Base-by-base conservation (phyloP, 2,888 invertebrate genomes). In the Andrena flavipes region DNA sequence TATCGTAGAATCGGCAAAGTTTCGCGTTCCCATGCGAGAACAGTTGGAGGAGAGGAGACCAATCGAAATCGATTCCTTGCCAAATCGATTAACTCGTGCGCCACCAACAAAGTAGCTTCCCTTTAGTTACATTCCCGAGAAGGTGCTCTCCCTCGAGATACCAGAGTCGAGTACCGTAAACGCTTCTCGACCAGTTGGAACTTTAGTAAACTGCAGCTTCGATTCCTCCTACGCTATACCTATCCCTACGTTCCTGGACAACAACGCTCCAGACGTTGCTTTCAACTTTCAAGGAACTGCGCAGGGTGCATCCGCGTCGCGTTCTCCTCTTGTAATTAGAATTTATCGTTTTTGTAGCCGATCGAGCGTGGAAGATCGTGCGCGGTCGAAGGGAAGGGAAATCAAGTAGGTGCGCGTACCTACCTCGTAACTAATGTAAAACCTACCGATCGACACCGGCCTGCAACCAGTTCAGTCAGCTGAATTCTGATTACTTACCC, bases 281-380 rank as follows among this genome's bases (percentile, higher is more conserved):
- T 23, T 56, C 56, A 23, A 23, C 70, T 71, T 65, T 42, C 59
- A n/a, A 26, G 23, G 7, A 33, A 62, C 60, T n/a, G 54, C 23
- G 42, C 26, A 16, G 33, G 42, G 59, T 65, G 64, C 42, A 69
- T 42, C 51, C 33, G 63, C 7, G 60, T 64, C 49, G 48, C 42
- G 23, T 65, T 62, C 54, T n/a, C 20, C 69, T 71, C 69, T 71
- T 56, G 76, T 71, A 82, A 82, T 82, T 82, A 70, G 71, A 59
- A 82, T 82, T 82, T 82, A 82, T 82, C 49, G 82, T 82, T 82
- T 76, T 82, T 63, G 23, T 67, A 68, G 67, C 56, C 42, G 82
- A 51, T 51, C 70, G 70, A 75, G 75, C 49, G 70, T 71, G 16
- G 48, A 29, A 13, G 59, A 69, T 65, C 33, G 60, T 16, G 26